These are phyloP conservation scores for Netelia inedita DNA, from an alignment of 2,888 invertebrate genomes.

Conservation along the genomic window DNA sequence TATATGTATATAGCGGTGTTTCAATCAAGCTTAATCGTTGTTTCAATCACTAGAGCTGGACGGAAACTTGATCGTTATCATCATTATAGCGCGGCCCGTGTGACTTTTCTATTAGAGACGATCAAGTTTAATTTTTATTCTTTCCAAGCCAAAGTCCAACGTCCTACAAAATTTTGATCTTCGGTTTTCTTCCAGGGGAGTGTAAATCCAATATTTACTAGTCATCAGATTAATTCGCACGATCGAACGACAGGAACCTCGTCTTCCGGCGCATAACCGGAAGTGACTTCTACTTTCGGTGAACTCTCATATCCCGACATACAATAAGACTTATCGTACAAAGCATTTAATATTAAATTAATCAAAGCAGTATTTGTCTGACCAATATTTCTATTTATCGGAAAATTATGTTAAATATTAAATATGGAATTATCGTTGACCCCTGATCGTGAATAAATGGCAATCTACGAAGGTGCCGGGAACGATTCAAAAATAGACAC, in stretches of 20 bases:
- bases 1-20: slow-evolving; percentile 5
- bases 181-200: slow-evolving; percentile 22
- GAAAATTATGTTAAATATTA: not conserved
- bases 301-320: not conserved
- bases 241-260: no score
- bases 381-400: not conserved
- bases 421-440: not conserved
- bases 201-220: slow-evolving; percentile 35
- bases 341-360: not conserved
- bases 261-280: not conserved
- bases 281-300: not conserved
- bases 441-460: not conserved
- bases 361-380: not conserved
- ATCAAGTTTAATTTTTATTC: slow-evolving; percentile 4
- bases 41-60: not conserved
- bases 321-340: not conserved
- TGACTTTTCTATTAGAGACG: slow-evolving; percentile 42
- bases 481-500: slow-evolving; percentile 43
- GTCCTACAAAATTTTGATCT: not conserved
- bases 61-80: slow-evolving; percentile 33
- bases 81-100: slow-evolving; percentile 14
- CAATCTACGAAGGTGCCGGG: not conserved
- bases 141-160: not conserved
- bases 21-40: slow-evolving; percentile 28
- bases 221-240: not conserved